phyloP scores from a whole-genome alignment of 2,888 invertebrate species.

The Cenopis cana region DNA sequence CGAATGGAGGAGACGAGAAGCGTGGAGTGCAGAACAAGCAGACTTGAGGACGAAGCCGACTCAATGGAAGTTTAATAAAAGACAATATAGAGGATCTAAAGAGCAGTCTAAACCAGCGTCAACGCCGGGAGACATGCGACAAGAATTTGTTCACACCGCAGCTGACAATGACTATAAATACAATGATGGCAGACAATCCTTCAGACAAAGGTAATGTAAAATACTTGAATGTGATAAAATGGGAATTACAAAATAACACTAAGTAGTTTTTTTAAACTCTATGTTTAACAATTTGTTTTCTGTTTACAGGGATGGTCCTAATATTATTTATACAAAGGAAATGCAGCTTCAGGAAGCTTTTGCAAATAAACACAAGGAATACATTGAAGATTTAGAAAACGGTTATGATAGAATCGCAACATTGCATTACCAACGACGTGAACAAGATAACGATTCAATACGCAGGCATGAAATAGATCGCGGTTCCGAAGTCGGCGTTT shows the following conservation, averaged over 20 bases:
- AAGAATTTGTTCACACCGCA: conserved; percentile 79
- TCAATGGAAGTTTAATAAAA: conserved; percentile 90
- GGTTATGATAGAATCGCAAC: conserved; percentile 83
- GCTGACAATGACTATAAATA: conserved; percentile 80
- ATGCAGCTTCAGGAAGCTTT: conserved; percentile 81
- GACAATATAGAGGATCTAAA: conserved; percentile 80
- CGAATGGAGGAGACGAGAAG: conserved; percentile 92
- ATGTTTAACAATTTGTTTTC: conserved; percentile 24
- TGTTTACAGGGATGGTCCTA: conserved; percentile 80
- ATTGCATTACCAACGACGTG: conserved; percentile 76
- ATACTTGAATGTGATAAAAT: neutral
- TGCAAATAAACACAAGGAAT: conserved; percentile 82
- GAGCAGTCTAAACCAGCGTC: conserved; percentile 81
- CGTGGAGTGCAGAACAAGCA: conserved; percentile 93
- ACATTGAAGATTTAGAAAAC: conserved; percentile 86
- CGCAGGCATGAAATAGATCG: conserved; percentile 91
- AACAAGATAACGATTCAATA: conserved; percentile 89
- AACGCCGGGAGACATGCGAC: conserved; percentile 76
- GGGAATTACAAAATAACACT: neutral
- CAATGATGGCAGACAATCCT: conserved; percentile 74
- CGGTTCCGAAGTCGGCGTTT: conserved; percentile 87
- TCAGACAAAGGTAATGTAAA: conserved; percentile 68
- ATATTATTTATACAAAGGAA: conserved; percentile 84
- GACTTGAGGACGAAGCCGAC: conserved; percentile 88
- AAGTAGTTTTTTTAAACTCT: neutral